A percentile compares a stretch with the other conserved stretches of the same genome.
Conservation (phyloP, 2,113 vertebrate species). For the Pseudopodoces humilis region DNA sequence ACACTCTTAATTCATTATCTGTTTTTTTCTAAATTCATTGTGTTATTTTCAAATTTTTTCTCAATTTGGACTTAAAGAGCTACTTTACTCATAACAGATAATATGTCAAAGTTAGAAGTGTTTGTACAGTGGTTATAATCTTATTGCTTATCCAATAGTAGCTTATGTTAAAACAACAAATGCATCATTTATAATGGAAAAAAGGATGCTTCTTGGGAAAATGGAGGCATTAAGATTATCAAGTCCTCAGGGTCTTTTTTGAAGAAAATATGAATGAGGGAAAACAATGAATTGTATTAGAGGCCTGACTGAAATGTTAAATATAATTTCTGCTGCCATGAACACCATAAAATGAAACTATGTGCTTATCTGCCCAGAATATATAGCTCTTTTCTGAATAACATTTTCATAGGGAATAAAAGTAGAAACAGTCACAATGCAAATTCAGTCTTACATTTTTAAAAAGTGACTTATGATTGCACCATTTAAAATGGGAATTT, state of each 20-base stretch:
- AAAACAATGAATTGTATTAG: background rate
- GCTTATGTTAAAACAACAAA: background rate
- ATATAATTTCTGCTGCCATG: background rate
- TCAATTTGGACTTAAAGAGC: background rate
- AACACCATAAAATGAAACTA: background rate
- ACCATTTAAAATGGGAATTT: background rate
- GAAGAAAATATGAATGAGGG: background rate
- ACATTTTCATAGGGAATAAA: conserved; percentile 3
- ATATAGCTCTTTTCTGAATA: background rate
- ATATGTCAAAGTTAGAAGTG: background rate
- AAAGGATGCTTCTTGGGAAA: background rate
- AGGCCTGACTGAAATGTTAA: background rate
- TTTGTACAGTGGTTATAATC: background rate
- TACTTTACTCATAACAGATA: background rate
- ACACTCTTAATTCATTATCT: background rate
- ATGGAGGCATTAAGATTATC: background rate
- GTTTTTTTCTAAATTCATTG: background rate
- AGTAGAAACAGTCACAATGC: background rate
- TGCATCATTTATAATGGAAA: background rate
- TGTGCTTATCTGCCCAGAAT: background rate
- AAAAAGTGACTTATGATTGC: background rate
- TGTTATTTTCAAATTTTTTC: background rate
- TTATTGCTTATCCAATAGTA: background rate
- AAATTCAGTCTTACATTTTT: background rate
- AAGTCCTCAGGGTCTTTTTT: background rate